A percentile compares a stretch with the other conserved stretches of the same genome.
These are phyloP conservation scores for Phoebastria nigripes DNA, from an alignment of 2,797 vertebrate genomes.

Conservation along the genomic window DNA sequence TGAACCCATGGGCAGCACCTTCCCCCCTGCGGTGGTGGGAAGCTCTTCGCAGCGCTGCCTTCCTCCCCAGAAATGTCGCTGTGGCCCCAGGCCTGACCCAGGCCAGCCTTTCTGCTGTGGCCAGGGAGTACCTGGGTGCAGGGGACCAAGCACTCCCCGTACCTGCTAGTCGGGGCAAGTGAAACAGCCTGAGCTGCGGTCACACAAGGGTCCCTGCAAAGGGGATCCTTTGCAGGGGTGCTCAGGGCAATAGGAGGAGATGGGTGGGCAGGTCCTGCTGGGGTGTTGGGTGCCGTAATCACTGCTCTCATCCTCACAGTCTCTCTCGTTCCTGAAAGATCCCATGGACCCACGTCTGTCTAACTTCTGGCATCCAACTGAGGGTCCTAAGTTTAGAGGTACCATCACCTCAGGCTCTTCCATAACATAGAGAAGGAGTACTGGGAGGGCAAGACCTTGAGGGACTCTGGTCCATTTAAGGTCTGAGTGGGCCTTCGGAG, in stretches of 20 bases:
- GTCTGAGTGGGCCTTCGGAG: neutral
- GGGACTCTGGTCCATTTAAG: neutral
- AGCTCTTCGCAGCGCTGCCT: neutral
- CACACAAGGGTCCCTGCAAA: too few relatives aligned
- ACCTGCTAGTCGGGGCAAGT: too few relatives aligned
- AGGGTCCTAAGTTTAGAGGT: neutral
- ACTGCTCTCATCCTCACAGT: neutral
- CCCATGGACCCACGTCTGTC: accelerated
- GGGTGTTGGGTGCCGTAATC: accelerated
- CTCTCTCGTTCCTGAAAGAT: neutral
- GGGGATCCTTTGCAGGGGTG: neutral
- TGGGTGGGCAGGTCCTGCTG: neutral
- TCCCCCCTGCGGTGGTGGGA: accelerated
- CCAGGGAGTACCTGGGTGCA: neutral
- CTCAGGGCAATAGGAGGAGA: neutral
- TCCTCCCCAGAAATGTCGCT: neutral
- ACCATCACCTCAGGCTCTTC: neutral
- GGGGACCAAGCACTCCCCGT: accelerated
- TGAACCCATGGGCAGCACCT: accelerated
- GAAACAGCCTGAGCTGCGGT: neutral
- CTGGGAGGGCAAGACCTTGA: neutral
- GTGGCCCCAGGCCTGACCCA: neutral
- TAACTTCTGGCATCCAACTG: neutral
- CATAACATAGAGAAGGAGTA: neutral
- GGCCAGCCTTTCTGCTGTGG: neutral